Evolutionary conservation across 2,888 invertebrate genomes (phyloP), one percentile per base, ranked within the genome.

Genomic region (Deilephila elpenor): DNA sequence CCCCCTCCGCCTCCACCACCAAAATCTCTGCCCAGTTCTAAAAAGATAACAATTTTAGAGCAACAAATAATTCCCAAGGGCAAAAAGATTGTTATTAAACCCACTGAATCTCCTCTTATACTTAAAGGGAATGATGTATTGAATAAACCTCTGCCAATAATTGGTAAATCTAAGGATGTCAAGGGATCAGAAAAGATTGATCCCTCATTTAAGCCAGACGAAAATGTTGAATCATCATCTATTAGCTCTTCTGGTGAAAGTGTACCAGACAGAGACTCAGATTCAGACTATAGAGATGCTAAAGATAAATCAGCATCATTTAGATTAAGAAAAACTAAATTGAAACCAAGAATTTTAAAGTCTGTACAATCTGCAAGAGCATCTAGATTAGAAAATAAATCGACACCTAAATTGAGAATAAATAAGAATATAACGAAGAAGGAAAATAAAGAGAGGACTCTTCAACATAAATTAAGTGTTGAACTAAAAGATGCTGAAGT

Each of bases 221-320:
- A 96, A 82, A 87, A 93, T 86, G 90, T 89, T 83, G 93, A 96
- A 85, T 89, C 96, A 72, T 91, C 94, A 71, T 92, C 93, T 11
- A 84, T 87, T 59, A 94, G 93, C 80, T 93, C 94, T 72, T 92
- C 95, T 61, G 95, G 94, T 76, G 96, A 95, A 32, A 96, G 96
- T 82, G 86, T 91, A 71, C 95, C 95, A 67, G 96, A 96, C 74
- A 95, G 96, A 84, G 96, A 96, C 81, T 95, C 96, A 51, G 96
- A 96, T 90, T 96, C 96, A 76, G 95, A 96, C 80, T 95, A 96
- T 75, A 95, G 95, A 81, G 95, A 95, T 73, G 86, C 88, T 74
- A 92, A 89, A 80, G 91, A 93, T 56, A 88, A 89, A 81, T 83
- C 88, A 73, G 84, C 84, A 59, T 81, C 91, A 71, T 75, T 88